Percentiles rank a stretch among this genome's conserved stretches.
phyloP scores from a whole-genome alignment of 2,113 vertebrate species.

The Tenrec ecaudatus region DNA sequence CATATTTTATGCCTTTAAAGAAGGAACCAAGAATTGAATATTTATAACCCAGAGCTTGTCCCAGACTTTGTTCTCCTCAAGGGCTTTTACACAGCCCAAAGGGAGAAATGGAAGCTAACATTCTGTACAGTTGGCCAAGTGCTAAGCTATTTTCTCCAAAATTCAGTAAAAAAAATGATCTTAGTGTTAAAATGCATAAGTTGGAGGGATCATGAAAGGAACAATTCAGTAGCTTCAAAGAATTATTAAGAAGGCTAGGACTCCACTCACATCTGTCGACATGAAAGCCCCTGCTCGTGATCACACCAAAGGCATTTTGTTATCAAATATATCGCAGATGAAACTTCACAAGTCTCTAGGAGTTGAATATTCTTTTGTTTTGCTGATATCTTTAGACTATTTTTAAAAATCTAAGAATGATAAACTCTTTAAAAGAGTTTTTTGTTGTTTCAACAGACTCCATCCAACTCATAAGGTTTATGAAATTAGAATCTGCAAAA shows the following conservation, averaged over 20 bases:
- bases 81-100: constrained; percentile 72
- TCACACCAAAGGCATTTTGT: not conserved
- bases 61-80: constrained; percentile 78
- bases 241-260: constrained; percentile 3
- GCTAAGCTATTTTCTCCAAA: constrained; percentile 41
- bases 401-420: not conserved
- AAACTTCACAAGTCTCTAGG: not conserved
- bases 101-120: constrained; percentile 62
- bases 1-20: constrained; percentile 54
- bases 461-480: not conserved
- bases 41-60: constrained; percentile 75
- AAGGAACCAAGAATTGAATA: constrained; percentile 78
- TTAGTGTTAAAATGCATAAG: constrained; percentile 54
- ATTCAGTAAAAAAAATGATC: constrained; percentile 32
- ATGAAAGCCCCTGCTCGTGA: not conserved
- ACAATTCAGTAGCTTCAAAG: not conserved
- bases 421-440: not conserved
- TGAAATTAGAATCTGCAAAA: not conserved
- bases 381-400: not conserved
- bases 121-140: constrained; percentile 54
- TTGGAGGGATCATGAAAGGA: constrained; percentile 12
- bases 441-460: not conserved
- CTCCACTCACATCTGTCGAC: not conserved
- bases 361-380: not conserved
- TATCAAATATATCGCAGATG: not conserved